Base-by-base conservation (phyloP, 1,140 invertebrate genomes). In the Caerostris extrusa region DNA sequence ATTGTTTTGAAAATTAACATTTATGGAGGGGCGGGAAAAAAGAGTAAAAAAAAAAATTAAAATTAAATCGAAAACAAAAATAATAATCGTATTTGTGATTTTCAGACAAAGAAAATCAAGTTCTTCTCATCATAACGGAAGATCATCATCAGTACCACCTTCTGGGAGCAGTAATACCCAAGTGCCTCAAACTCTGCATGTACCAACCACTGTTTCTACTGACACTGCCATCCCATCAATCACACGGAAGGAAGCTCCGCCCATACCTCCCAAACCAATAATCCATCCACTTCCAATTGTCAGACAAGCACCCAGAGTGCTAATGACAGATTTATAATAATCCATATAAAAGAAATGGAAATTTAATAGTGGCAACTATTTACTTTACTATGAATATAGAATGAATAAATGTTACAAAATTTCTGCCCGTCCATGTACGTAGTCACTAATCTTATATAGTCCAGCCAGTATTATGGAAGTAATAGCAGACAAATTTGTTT, bases 61-160 rank as follows among this genome's bases (percentile, higher is more conserved):
- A n/a, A n/a, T n/a, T n/a, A 34, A 34, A 34, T 34, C 34, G 34
- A 34, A 34, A 34, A 34, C 34, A 34, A 34, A 34, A 34, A 34
- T 2, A 34, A 34, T 34, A 34, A 34, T 2, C 34, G 34, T 34
- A 34, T 34, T 34, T 34, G 34, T 34, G 34, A 34, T 34, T 94
- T 93, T 69, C 56, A 94, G 93, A 34, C 90, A 94, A 56, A 82
- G 93, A 67, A 94, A 94, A 67, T 50, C 93, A n/a, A 94, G 85
- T 60, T 81, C 60, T 34, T 57, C 93, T 5, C 53, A 89, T 8
- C 92, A 88, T 14, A 93, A 93, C 34, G 92, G 92, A 4, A 71
- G 86, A 53, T 67, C 83, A 34, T 58, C 58, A 17, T 85, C 82
- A 55, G 17, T 55, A 6, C 53, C 69, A 14, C 19, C 60, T 12